Base-by-base conservation (phyloP, 2,797 vertebrate species). In the Australoheros facetus region DNA sequence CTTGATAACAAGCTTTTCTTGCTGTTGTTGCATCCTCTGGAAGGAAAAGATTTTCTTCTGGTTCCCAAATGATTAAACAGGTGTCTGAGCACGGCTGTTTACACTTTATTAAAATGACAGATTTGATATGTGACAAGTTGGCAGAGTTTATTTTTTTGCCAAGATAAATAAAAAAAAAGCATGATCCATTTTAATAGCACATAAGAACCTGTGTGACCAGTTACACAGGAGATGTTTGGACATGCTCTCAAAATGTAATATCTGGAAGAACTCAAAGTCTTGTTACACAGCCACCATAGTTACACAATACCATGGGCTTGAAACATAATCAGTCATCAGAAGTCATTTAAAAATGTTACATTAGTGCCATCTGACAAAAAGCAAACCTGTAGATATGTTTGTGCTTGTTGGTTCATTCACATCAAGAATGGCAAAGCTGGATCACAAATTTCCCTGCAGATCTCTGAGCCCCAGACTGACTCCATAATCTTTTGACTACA, bases 381-480 rank as follows among this genome's bases (percentile, higher is more conserved):
- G 59, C 37, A 42, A 1, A 62, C 14, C 59, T 34, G 14, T 1
- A n/a, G 37, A 64, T 42, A 26, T 42, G 37, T 64, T 42, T 42
- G 13, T 0, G 23, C 14, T 64, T 64, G 21, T 45, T 3, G 0
- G 21, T 4, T 45, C 37, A 45, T 8, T 45, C 1, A 0, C 16
- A 37, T 42, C 32, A 62, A 62, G 59, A 0, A 13, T 9, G 7
- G 0, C 37, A 64, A 42, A 26, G 21, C 4, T 64, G 60, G 48
- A 51, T 51, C 17, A 42, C 2, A 0, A 16, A 64, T 64, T 26
- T 23, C 21, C 37, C 37, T 11, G 39, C 21, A 8, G 60, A 11
- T 16, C 3, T 26, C 60, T 17, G 14, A 60, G 32, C 11, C 10
- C 32, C 11, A 26, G 21, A 64, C 7, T 64, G 39, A 26, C 14